These are phyloP conservation scores for Hybognathus amarus DNA, from an alignment of 2,797 vertebrate species.

Conservation along the genomic window DNA sequence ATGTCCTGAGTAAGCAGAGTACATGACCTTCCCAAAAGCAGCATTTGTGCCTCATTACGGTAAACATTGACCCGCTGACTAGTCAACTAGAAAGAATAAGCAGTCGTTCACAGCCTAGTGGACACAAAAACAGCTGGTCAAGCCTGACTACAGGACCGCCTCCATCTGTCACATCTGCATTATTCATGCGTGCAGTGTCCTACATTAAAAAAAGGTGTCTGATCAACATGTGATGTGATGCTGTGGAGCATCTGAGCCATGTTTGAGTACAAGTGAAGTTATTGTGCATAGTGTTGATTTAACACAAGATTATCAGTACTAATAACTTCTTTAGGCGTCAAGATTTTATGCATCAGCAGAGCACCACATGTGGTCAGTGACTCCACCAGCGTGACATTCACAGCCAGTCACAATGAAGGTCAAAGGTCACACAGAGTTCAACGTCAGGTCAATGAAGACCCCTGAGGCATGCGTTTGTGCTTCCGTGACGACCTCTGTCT, in stretches of 20 bases:
- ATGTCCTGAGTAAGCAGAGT: neutral
- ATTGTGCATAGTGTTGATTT: neutral
- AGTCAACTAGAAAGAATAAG: neutral
- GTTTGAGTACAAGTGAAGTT: neutral
- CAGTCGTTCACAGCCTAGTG: neutral
- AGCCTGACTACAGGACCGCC: neutral
- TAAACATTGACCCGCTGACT: neutral
- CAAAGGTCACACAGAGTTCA: conserved; percentile 32
- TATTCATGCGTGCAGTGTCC: conserved; percentile 26
- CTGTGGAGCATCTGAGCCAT: no score
- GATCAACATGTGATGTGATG: neutral
- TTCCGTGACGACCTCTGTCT: neutral
- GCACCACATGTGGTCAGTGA: neutral
- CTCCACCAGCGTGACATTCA: neutral
- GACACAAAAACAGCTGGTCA: conserved; percentile 17
- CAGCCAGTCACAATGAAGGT: conserved; percentile 10
- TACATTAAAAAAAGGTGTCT: neutral
- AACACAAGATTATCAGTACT: neutral
- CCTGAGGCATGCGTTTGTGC: neutral
- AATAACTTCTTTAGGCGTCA: neutral
- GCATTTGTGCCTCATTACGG: neutral
- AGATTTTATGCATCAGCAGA: neutral
- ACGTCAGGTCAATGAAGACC: conserved; percentile 19
- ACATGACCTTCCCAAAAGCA: no score
- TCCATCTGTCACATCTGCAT: conserved; percentile 43